These are phyloP conservation scores for Beroe forskalii DNA, from an alignment of 37 sponge, comb jelly and placozoan species.

Conservation along the genomic window DNA sequence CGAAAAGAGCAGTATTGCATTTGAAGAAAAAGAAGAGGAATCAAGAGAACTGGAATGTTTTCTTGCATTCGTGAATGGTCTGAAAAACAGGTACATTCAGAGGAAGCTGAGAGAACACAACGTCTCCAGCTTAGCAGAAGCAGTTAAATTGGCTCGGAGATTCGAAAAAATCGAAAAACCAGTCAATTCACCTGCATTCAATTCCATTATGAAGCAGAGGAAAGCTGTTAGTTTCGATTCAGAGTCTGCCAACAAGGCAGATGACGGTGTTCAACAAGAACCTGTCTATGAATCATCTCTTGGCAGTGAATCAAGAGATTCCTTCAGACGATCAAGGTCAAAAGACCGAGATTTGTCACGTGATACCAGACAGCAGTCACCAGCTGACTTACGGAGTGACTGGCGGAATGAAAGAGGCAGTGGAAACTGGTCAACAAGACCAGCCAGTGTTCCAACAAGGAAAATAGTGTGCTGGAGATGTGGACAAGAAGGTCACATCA, in stretches of 20 bases:
- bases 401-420: no score
- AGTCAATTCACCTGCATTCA: not conserved
- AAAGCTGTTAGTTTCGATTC: not conserved
- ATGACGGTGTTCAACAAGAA: no score
- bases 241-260: not conserved
- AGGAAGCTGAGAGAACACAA: not conserved
- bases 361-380: no score
- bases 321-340: not conserved
- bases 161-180: conserved; percentile 2
- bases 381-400: no score
- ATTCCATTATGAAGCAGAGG: not conserved
- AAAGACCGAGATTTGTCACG: not conserved
- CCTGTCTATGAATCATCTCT: no score
- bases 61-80: conserved; percentile 1
- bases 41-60: not conserved
- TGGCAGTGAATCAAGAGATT: no score
- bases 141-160: conserved; percentile 13
- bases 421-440: not conserved
- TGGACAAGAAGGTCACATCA: not conserved
- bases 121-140: not conserved
- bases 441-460: not conserved
- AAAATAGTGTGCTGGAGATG: conserved; percentile 25
- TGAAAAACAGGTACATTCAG: not conserved
- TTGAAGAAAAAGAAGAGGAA: not conserved
- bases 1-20: conserved; percentile 5